A percentile compares a stretch with the other conserved stretches of the same genome.
Evolutionary conservation across 2,113 vertebrate species (phyloP).

Genomic region (Raja brachyura): DNA sequence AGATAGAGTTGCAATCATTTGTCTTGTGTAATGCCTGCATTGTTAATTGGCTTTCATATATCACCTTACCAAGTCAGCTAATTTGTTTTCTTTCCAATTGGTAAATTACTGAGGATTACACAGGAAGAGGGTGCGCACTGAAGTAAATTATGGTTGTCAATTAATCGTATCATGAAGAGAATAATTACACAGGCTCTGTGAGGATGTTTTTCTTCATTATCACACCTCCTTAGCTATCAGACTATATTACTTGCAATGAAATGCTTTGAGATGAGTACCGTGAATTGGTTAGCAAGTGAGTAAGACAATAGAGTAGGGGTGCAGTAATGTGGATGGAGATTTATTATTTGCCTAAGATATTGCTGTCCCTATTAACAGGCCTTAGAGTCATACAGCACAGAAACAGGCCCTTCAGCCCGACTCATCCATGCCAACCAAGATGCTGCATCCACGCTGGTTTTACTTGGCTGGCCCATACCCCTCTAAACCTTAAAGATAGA

Average conservation of each 20-base stretch:
- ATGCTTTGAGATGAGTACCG: background rate
- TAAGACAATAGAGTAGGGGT: background rate
- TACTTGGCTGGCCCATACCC: no score
- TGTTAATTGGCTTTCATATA: conserved; percentile 38
- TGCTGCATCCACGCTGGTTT: no score
- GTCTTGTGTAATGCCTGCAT: conserved; percentile 26
- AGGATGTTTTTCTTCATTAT: conserved; percentile 22
- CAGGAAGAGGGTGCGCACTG: conserved; percentile 6
- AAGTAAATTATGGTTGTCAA: conserved; percentile 35
- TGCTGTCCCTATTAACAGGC: no score
- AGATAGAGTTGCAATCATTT: conserved; percentile 22
- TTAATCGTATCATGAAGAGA: conserved; percentile 31
- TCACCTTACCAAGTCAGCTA: conserved; percentile 24
- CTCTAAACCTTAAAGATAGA: no score
- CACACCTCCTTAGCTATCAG: conserved; percentile 31
- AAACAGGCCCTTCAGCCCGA: no score
- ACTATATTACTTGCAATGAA: conserved; percentile 34
- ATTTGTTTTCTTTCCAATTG: conserved; percentile 33
- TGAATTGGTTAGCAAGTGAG: conserved; percentile 12
- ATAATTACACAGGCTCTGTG: conserved; percentile 23
- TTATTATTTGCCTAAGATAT: no score
- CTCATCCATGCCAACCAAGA: no score
- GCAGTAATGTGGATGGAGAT: background rate
- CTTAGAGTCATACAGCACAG: no score
- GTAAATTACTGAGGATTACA: conserved; percentile 8